A percentile compares a stretch with the other conserved stretches of the same genome.
These are phyloP conservation scores for Terebella lapidaria DNA, from an alignment of 2,888 invertebrate species.

Conservation along the genomic window DNA sequence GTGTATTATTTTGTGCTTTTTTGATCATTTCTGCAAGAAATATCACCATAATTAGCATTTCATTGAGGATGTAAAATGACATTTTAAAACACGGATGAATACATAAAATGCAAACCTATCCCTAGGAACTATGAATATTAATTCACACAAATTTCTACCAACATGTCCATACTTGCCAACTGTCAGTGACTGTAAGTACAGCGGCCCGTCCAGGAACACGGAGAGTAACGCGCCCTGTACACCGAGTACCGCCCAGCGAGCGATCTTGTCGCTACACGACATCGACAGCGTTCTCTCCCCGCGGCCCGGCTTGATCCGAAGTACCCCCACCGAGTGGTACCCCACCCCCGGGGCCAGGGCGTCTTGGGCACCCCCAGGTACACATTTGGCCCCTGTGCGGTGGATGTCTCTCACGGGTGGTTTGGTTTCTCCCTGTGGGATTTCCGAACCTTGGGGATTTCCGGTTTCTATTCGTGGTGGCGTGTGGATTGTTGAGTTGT, in stretches of 20 bases:
- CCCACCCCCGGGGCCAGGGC: slow-evolving; percentile 57
- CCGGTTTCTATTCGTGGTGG: no score
- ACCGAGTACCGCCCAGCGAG: slow-evolving; percentile 81
- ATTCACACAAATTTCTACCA: background rate
- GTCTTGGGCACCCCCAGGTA: slow-evolving; percentile 59
- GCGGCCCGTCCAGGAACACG: background rate
- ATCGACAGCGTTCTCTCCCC: slow-evolving; percentile 83
- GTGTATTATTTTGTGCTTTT: no score
- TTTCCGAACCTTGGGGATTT: no score
- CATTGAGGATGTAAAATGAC: no score
- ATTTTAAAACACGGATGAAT: no score
- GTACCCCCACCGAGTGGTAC: slow-evolving; percentile 67
- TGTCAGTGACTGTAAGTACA: background rate
- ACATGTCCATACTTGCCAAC: background rate
- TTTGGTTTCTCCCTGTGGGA: background rate
- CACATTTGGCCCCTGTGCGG: slow-evolving; percentile 88
- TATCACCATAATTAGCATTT: no score
- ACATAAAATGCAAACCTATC: no score
- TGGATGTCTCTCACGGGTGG: slow-evolving; percentile 54
- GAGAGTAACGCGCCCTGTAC: slow-evolving; percentile 62
- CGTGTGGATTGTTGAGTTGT: no score
- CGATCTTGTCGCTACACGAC: slow-evolving; percentile 91
- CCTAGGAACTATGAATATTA: no score
- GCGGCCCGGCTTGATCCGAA: slow-evolving; percentile 84
- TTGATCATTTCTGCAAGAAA: no score